Conservation (phyloP, 2,888 invertebrate genomes). For the Buathra laborator region DNA sequence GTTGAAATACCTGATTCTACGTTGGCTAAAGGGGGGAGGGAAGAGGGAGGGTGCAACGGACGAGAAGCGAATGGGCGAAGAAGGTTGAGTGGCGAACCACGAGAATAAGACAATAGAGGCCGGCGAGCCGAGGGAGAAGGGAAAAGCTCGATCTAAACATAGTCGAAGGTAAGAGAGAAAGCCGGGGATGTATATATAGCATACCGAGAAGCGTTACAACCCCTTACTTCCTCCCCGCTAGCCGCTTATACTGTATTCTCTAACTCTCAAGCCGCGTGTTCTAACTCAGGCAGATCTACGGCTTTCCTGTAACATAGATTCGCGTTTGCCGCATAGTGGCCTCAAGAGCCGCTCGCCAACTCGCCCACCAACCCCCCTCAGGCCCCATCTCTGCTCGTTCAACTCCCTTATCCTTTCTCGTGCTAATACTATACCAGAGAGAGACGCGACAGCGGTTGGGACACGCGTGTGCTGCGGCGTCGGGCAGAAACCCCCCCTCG, state of each 20-base stretch:
- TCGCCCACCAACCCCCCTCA: not conserved
- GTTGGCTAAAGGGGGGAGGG: conserved; percentile 24
- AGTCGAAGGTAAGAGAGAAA: conserved; percentile 14
- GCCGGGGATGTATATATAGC: not conserved
- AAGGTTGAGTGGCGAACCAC: conserved; percentile 44
- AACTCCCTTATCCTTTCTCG: conserved; percentile 37
- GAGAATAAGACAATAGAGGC: conserved; percentile 41
- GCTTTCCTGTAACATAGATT: conserved; percentile 76
- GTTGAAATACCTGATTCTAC: conserved; percentile 59
- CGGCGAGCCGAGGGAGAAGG: conserved; percentile 15
- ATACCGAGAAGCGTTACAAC: conserved; percentile 26
- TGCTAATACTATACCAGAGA: conserved; percentile 43
- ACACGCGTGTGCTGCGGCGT: conserved; percentile 63
- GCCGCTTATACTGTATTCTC: conserved; percentile 57
- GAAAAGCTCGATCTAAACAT: conserved; percentile 16
- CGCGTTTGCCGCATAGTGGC: conserved; percentile 74
- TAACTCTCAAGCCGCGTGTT: conserved; percentile 66
- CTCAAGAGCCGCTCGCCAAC: conserved; percentile 48
- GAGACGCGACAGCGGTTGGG: conserved; percentile 12
- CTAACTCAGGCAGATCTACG: conserved; percentile 75
- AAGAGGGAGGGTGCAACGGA: conserved; percentile 27
- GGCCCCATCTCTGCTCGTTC: conserved; percentile 16
- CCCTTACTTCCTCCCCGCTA: conserved; percentile 19
- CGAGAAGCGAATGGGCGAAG: conserved; percentile 1
- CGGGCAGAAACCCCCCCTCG: conserved; percentile 36